Evolutionary conservation across 2,113 vertebrate genomes (phyloP), one percentile per base, ranked within the genome.

Genomic region (Phrynosoma platyrhinos): DNA sequence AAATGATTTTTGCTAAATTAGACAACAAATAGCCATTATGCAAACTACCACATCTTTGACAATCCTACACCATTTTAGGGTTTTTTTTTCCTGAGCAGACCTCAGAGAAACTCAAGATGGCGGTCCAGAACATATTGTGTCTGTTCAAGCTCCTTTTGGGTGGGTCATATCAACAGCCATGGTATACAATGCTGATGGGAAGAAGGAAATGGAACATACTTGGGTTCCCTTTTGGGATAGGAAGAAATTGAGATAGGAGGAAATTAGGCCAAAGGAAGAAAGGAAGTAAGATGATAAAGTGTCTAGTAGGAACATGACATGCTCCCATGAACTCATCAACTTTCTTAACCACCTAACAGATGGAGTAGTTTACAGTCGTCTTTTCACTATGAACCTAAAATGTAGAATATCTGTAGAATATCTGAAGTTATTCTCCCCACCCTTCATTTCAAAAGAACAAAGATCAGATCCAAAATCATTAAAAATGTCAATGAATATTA

Each of bases 261-360:
- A 84, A 84, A 0, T 30, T 74, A 71, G 71, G 79, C 20, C 7
- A 12, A 40, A 72, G 91, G 82, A 88, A 88, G 62, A 92, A 87
- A 0, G 0, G 16, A 74, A 85, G n/a, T 53, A 3, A 82, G 77
- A 88, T 90, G 87, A 90, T 55, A 69, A 14, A 88, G 32, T 0
- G 0, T 74, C 92, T 72, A 78, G 40, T 93, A 20, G 53, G 74
- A 83, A 71, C 79, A 91, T 87, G 86, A 58, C 82, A 55, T 21
- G 84, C 75, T 90, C 78, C 32, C 88, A 91, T 40, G 91, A 85
- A 88, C 88, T 86, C 52, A 76, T 91, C 74, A 79, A 42, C 92
- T 91, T 76, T 85, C 84, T 64, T 71, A 80, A 86, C 79, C 80
- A 18, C 13, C 58, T 62, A 88, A 88, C 83, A 87, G 68, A 88